These are phyloP conservation scores for Dolichallabes microphthalmus DNA, from an alignment of 2,113 vertebrate genomes.

Conservation along the genomic window DNA sequence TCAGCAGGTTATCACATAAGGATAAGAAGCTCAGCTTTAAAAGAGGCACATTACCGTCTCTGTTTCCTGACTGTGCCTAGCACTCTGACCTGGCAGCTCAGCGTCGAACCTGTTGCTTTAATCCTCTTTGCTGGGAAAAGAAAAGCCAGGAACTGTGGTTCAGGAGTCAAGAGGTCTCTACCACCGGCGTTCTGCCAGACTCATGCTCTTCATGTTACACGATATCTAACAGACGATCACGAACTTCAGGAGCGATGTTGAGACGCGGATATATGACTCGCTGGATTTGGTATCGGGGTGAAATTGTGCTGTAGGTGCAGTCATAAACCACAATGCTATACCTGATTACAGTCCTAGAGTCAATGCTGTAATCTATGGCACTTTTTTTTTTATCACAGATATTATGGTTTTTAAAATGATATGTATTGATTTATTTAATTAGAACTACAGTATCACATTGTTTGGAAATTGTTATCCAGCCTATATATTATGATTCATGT, in stretches of 20 bases:
- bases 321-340: not conserved
- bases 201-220: constrained; percentile 30
- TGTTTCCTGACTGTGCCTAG: constrained; percentile 28
- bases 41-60: constrained; percentile 41
- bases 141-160: constrained; percentile 22
- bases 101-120: constrained; percentile 49
- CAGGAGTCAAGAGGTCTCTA: constrained; percentile 23
- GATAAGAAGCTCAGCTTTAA: constrained; percentile 37
- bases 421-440: no score
- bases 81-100: constrained; percentile 38
- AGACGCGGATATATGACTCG: constrained; percentile 12
- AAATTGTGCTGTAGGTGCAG: not conserved
- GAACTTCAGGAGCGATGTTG: not conserved
- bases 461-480: not conserved
- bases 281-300: not conserved
- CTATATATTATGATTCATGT: not conserved
- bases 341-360: not conserved
- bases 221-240: constrained; percentile 2
- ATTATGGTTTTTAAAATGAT: no score
- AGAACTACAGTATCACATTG: no score
- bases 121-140: constrained; percentile 38
- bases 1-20: constrained; percentile 18
- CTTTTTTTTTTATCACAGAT: not conserved
- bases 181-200: constrained; percentile 17
- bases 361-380: not conserved